Conservation (phyloP, 2,113 vertebrate genomes). For the Chlorodrepanis virens region DNA sequence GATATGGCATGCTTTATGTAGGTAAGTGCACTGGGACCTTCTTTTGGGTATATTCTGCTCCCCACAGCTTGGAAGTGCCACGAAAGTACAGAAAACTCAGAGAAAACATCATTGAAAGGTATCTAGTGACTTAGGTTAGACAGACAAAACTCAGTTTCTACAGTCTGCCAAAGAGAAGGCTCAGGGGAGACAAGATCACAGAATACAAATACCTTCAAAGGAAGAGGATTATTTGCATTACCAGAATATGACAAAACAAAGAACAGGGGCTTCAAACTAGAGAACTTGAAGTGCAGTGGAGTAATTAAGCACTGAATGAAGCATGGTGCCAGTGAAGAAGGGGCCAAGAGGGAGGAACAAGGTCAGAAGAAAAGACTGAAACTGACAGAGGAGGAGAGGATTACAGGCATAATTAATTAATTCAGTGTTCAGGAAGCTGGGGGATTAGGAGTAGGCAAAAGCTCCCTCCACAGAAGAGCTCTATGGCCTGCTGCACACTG, state of each 20-base stretch:
- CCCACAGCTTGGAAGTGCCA: background rate
- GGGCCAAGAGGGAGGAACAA: background rate
- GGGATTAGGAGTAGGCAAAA: background rate
- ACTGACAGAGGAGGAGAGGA: background rate
- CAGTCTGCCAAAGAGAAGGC: conserved; percentile 1
- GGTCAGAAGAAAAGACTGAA: background rate
- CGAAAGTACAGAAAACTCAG: background rate
- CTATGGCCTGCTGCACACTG: background rate
- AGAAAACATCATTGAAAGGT: background rate
- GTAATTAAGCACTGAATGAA: conserved; percentile 8
- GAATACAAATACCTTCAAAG: conserved; percentile 21
- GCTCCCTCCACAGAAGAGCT: background rate
- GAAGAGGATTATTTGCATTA: conserved; percentile 32
- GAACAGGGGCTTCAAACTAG: background rate
- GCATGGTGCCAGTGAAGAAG: background rate
- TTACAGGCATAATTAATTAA: background rate
- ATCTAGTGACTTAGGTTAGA: background rate
- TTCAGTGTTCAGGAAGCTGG: background rate
- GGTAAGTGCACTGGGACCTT: background rate
- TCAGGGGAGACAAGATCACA: conserved; percentile 41
- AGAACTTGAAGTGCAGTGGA: background rate
- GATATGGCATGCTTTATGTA: background rate
- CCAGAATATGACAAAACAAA: conserved; percentile 16
- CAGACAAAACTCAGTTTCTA: background rate
- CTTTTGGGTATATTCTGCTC: background rate